These are phyloP conservation scores for Panzeria rudis DNA, from an alignment of 2,888 invertebrate species.

Conservation along the genomic window DNA sequence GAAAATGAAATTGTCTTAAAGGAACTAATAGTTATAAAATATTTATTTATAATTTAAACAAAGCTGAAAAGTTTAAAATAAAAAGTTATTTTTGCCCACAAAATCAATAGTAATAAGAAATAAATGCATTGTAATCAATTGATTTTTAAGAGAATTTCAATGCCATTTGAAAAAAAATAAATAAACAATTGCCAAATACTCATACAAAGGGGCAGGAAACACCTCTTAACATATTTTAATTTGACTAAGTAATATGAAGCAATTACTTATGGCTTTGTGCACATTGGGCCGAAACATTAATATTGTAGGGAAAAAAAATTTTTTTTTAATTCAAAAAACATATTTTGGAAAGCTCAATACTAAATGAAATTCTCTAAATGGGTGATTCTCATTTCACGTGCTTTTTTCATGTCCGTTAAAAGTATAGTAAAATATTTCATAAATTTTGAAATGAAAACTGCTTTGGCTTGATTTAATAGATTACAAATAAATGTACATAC, in stretches of 20 bases:
- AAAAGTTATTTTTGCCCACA: background rate
- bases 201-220: background rate
- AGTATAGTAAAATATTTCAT: too few species aligned
- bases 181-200: conserved; percentile 36
- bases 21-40: conserved; percentile 22
- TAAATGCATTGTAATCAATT: conserved; percentile 24
- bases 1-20: background rate
- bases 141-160: conserved; percentile 57
- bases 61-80: background rate
- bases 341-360: too few species aligned
- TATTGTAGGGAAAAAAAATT: too few species aligned
- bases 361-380: too few species aligned
- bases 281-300: conserved; percentile 2
- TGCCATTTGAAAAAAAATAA: conserved; percentile 47
- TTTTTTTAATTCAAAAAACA: too few species aligned
- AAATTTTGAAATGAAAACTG: too few species aligned
- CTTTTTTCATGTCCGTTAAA: too few species aligned
- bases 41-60: background rate
- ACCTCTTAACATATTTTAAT: background rate
- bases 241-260: background rate
- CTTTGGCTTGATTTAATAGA: too few species aligned
- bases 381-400: too few species aligned
- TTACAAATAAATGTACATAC: too few species aligned
- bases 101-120: conserved; percentile 3
- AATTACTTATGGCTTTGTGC: conserved; percentile 17